These are phyloP conservation scores for Amiota minor DNA, from an alignment of 2,888 invertebrate genomes.

Conservation along the genomic window DNA sequence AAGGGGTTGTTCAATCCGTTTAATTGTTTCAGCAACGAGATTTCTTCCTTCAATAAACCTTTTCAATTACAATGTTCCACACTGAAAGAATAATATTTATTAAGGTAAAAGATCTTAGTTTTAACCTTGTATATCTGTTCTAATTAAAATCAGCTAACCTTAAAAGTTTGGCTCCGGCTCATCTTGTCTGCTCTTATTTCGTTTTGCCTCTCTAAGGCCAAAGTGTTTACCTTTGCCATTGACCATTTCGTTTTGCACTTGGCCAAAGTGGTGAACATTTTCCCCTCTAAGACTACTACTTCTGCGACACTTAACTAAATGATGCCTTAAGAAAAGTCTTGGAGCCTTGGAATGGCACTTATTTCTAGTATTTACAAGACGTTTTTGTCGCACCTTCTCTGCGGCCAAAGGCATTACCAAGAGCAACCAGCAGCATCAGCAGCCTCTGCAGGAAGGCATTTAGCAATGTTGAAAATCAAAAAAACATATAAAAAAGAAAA, in stretches of 20 bases:
- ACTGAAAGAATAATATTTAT: slow-evolving; percentile 6
- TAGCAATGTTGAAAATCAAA: neutral
- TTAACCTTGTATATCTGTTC: slow-evolving; percentile 25
- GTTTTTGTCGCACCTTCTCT: too few species aligned
- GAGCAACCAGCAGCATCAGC: neutral
- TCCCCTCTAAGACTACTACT: neutral
- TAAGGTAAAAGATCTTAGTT: neutral
- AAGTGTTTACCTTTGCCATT: slow-evolving; percentile 4
- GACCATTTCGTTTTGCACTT: slow-evolving; percentile 7
- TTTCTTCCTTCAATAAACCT: neutral
- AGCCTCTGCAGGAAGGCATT: neutral
- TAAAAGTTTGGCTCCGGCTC: slow-evolving; percentile 4
- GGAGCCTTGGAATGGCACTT: too few species aligned
- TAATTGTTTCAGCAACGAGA: slow-evolving; percentile 14
- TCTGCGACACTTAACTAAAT: slow-evolving; percentile 1
- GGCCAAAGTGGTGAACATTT: neutral
- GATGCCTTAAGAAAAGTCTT: slow-evolving; percentile 7
- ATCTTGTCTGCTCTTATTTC: neutral
- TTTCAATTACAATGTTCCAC: neutral
- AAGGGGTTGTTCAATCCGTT: neutral
- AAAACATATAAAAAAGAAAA: too few species aligned
- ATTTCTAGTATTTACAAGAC: too few species aligned
- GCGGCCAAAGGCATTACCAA: neutral
- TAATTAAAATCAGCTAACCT: slow-evolving; percentile 29
- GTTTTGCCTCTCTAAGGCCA: neutral